Base-by-base conservation (phyloP, 2,888 invertebrate genomes). In the Agriotes lineatus region DNA sequence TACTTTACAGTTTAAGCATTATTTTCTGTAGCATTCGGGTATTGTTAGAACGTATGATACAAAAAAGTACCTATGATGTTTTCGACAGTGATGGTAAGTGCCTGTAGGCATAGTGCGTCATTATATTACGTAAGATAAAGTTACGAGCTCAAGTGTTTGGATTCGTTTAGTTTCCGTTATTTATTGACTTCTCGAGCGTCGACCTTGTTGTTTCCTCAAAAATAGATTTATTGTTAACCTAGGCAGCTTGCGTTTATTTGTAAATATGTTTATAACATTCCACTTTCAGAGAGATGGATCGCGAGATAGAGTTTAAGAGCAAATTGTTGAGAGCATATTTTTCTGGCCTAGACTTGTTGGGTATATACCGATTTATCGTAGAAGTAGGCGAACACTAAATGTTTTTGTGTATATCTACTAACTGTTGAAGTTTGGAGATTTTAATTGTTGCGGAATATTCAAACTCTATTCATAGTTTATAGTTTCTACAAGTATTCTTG, bases 401-500 rank as follows among this genome's bases (percentile, higher is more conserved):
- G 61, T 71, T 68, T 70, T 64, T 62, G 61, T 68, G 68, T 71
- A 68, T 68, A 65, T 68, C 68, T 68, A 71, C 71, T 75, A 74
- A 76, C 76, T 78, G 78, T 78, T 78, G 71, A 78, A 76, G 77
- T 77, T 74, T 74, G 71, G 74, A 77, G 75, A 77, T 74, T 78
- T 78, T 77, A 76, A 76, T 78, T 77, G 76, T 78, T 77, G 65
- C 59, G 66, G 74, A 72, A 69, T 69, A 71, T 72, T 71, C 64
- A 69, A 66, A 70, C 63, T 69, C 69, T 71, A 62, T 69, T 39
- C n/a, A 73, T 76, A 75, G 73, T 74, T 74, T 74, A 74, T 73
- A 75, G 69, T 72, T 73, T 72, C 73, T 73, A 74, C 60, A 66
- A 74, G 69, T 73, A 74, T 72, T 72, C 63, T 69, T 59, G 62